These are phyloP conservation scores for Lindbergichthys nudifrons DNA, from an alignment of 2,797 vertebrate species.

Conservation along the genomic window DNA sequence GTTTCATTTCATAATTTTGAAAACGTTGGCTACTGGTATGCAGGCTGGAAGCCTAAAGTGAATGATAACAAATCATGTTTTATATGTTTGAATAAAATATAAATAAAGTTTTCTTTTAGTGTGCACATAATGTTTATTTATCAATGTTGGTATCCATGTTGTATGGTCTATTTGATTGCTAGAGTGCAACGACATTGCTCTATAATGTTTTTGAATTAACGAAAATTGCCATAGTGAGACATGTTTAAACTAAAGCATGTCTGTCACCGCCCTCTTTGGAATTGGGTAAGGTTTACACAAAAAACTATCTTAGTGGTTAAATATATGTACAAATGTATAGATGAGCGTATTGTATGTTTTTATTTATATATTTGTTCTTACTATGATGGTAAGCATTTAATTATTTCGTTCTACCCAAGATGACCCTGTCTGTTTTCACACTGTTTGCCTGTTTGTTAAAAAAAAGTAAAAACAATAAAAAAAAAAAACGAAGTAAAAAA, in stretches of 20 bases:
- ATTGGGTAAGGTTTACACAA: neutral
- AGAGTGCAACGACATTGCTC: neutral
- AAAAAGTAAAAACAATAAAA: too few species aligned
- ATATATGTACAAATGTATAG: too few species aligned
- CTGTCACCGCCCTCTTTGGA: neutral
- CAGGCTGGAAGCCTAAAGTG: neutral
- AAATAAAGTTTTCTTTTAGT: too few species aligned
- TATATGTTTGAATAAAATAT: neutral
- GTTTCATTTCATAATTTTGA: neutral
- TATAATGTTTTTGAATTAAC: conserved; percentile 7
- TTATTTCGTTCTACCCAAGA: too few species aligned
- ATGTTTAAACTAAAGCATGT: neutral
- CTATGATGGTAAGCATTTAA: too few species aligned
- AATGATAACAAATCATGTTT: neutral
- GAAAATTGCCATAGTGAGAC: conserved; percentile 6
- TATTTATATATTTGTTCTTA: too few species aligned
- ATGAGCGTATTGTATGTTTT: too few species aligned
- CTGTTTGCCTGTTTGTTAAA: too few species aligned
- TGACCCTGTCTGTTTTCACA: too few species aligned
- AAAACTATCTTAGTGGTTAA: too few species aligned
- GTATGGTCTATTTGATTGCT: neutral
- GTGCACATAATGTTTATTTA: neutral
- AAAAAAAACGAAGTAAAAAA: too few species aligned
- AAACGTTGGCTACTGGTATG: neutral
- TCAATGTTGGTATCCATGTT: neutral